phyloP scores from a whole-genome alignment of 30 jellyfish, hydroid and myxozoan genomes.

The Aurelia aurita region DNA sequence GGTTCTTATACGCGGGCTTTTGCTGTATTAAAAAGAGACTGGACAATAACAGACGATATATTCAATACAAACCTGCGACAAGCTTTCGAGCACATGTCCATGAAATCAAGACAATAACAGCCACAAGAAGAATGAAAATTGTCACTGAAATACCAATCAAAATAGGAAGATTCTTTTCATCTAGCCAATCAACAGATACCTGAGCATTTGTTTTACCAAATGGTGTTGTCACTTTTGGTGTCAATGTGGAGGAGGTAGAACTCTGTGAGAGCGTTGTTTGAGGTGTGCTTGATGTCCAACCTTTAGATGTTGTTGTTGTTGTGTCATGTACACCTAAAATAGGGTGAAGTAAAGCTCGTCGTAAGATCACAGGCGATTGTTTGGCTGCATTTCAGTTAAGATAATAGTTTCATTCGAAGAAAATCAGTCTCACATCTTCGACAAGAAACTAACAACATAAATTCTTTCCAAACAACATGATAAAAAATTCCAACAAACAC shows the following conservation, averaged over 20 bases:
- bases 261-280: not conserved
- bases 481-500: no score
- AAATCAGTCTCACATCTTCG: no score
- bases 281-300: not conserved
- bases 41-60: no score
- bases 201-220: not conserved
- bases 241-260: not conserved
- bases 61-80: conserved; percentile 22
- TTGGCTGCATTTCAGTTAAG: no score
- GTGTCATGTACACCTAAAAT: not conserved
- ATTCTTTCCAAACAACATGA: no score
- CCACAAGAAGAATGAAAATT: conserved; percentile 10
- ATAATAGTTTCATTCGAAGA: no score
- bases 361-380: no score
- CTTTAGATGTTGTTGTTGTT: not conserved
- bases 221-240: conserved; percentile 1
- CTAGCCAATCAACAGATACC: conserved; percentile 40
- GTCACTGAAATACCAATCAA: conserved; percentile 52
- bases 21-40: no score
- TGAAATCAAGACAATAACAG: conserved; percentile 34
- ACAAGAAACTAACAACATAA: no score
- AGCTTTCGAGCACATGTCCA: conserved; percentile 7
- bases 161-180: conserved; percentile 48
- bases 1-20: no score
- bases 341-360: no score